Evolutionary conservation across 2,797 vertebrate species (phyloP).

Genomic region (Rhinoraja longicauda): DNA sequence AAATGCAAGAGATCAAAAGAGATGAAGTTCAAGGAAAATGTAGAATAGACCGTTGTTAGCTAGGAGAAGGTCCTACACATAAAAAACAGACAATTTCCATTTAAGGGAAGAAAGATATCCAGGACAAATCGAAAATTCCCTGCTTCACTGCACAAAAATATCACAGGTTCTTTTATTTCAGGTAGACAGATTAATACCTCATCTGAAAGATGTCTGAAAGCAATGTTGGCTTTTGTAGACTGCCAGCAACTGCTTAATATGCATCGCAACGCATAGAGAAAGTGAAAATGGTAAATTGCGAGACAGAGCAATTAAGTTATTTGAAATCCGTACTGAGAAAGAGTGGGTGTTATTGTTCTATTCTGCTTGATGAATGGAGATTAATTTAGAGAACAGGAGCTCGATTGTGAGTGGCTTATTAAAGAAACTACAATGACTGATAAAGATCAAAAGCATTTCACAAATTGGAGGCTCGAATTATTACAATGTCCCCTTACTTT

Average conservation of each 20-base stretch:
- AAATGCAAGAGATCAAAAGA: too few species aligned
- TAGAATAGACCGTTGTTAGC: too few species aligned
- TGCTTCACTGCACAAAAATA: not conserved
- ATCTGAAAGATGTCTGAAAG: not conserved
- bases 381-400: not conserved
- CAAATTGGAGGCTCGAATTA: not conserved
- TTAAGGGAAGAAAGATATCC: not conserved
- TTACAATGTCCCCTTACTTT: not conserved
- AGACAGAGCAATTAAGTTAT: not conserved
- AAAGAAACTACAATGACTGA: not conserved
- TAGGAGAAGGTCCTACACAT: too few species aligned
- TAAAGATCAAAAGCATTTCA: not conserved
- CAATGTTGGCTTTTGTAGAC: not conserved
- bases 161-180: not conserved
- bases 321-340: not conserved
- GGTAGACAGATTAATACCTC: not conserved
- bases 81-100: not conserved
- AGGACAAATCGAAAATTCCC: not conserved
- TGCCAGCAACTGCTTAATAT: not conserved
- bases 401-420: not conserved
- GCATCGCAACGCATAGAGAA: not conserved
- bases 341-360: not conserved
- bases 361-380: not conserved
- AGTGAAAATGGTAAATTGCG: not conserved
- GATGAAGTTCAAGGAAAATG: too few species aligned